A percentile compares a stretch with the other conserved stretches of the same genome.
Conservation (phyloP, 2,888 invertebrate genomes). For the Physocephala rufipes region DNA sequence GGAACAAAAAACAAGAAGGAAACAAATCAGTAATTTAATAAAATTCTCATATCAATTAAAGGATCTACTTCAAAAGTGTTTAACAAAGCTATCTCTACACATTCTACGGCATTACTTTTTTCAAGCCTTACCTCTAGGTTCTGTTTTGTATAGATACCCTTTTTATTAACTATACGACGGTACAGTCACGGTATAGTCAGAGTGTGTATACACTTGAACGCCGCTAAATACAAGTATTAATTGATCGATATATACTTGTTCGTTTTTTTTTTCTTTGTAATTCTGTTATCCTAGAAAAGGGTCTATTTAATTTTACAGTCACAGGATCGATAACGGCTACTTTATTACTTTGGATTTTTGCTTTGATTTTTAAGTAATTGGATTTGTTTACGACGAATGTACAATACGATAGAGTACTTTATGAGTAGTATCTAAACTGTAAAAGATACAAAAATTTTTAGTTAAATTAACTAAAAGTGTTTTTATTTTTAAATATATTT, state of each 20-base stretch:
- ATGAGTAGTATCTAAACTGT: slow-evolving; percentile 30
- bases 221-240: slow-evolving; percentile 30
- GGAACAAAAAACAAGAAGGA: neutral
- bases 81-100: slow-evolving; percentile 27
- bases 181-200: neutral
- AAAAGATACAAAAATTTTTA: slow-evolving; percentile 27
- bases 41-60: slow-evolving; percentile 12
- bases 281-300: slow-evolving; percentile 23
- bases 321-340: slow-evolving; percentile 11
- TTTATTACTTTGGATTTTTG: slow-evolving; percentile 25
- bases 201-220: slow-evolving; percentile 35
- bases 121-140: slow-evolving; percentile 51
- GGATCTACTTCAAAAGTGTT: slow-evolving; percentile 30
- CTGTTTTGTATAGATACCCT: slow-evolving; percentile 29
- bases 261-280: neutral
- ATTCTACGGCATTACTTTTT: slow-evolving; percentile 32
- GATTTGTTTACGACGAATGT: neutral
- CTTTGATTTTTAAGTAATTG: neutral
- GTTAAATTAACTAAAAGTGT: neutral
- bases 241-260: slow-evolving; percentile 26
- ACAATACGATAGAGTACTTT: neutral
- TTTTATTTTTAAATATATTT: neutral
- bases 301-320: slow-evolving; percentile 4
- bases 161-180: slow-evolving; percentile 6
- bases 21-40: neutral